These are phyloP conservation scores for Sebastes diaconus DNA, from an alignment of 2,797 vertebrate genomes.

Conservation along the genomic window DNA sequence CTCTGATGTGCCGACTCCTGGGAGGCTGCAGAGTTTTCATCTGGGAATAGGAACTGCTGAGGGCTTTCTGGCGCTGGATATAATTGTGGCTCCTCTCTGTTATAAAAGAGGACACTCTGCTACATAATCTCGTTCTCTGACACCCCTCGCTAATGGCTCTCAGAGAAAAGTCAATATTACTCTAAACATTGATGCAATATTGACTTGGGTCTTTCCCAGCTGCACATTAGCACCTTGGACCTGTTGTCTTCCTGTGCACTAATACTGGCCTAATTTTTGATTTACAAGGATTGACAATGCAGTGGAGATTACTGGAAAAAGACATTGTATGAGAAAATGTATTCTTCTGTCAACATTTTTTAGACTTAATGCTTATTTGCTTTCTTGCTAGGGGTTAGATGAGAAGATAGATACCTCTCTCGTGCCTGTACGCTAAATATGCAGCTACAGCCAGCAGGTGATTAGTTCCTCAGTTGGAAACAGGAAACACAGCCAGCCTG, in stretches of 20 bases:
- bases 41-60: conserved; percentile 46
- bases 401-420: background rate
- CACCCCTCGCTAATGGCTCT: conserved; percentile 58
- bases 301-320: background rate
- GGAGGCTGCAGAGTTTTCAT: conserved; percentile 40
- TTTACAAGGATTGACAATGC: background rate
- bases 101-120: conserved; percentile 59
- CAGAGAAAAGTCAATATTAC: conserved; percentile 71
- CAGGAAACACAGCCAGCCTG: background rate
- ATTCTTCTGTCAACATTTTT: background rate
- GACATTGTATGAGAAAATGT: background rate
- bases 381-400: background rate
- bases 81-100: conserved; percentile 47
- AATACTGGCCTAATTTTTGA: conserved; percentile 5
- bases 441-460: background rate
- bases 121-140: conserved; percentile 55
- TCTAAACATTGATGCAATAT: conserved; percentile 63
- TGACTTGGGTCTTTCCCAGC: conserved; percentile 52
- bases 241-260: conserved; percentile 16
- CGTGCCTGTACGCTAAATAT: background rate
- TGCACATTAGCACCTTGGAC: conserved; percentile 55
- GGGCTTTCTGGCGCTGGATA: conserved; percentile 37
- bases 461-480: background rate
- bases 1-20: conserved; percentile 41
- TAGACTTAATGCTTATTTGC: background rate